A percentile compares a stretch with the other conserved stretches of the same genome.
Evolutionary conservation across 2,888 invertebrate genomes (phyloP).

Genomic region (Aleiodes alternator): DNA sequence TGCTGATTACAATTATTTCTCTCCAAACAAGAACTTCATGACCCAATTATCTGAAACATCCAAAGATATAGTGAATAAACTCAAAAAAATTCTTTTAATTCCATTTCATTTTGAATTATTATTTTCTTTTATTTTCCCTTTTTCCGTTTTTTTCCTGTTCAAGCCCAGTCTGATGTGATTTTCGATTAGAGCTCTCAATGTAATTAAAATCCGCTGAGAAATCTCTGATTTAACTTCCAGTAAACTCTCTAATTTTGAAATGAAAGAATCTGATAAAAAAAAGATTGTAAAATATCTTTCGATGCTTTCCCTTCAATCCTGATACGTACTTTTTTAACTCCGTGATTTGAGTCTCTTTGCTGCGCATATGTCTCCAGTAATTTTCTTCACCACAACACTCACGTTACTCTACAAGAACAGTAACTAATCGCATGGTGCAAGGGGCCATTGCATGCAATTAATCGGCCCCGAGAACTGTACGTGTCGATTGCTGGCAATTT

Average conservation of each 20-base stretch:
- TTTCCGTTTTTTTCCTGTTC: no score
- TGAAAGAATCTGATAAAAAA: no score
- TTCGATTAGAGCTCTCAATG: no score
- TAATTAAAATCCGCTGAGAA: no score
- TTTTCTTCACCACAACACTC: constrained; percentile 13
- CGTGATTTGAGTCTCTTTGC: constrained; percentile 9
- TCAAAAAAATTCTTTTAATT: neutral
- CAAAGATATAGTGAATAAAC: neutral
- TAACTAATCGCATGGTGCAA: constrained; percentile 13
- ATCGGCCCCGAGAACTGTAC: constrained; percentile 3
- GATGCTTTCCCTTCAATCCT: constrained; percentile 3
- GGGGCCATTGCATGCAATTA: constrained; percentile 16
- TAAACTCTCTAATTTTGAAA: no score
- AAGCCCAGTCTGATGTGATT: no score
- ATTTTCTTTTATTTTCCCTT: no score
- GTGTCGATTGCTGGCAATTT: constrained; percentile 9
- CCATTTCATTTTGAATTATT: neutral
- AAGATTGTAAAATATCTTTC: neutral
- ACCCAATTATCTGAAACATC: neutral
- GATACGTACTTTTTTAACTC: neutral
- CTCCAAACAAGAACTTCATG: neutral
- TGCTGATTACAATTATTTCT: constrained; percentile 2
- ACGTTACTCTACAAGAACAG: neutral
- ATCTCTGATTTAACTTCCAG: no score
- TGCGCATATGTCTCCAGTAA: constrained; percentile 12